Conservation (phyloP, 2,888 invertebrate genomes). For the Ischnus inquisitorius region DNA sequence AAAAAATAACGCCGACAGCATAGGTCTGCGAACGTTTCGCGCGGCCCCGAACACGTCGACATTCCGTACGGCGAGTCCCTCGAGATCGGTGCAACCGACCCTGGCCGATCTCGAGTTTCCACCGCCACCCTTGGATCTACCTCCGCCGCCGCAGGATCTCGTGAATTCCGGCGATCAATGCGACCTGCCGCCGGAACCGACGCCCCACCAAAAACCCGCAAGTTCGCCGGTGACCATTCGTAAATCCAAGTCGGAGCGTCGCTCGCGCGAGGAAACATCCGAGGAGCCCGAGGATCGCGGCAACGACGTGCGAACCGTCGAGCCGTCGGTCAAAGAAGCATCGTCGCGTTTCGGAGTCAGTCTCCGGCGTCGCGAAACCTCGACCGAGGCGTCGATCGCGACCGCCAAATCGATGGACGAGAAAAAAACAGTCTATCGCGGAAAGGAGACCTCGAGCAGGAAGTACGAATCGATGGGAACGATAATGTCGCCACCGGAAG, state of each 20-base stretch:
- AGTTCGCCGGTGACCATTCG: conserved; percentile 78
- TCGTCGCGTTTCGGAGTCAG: conserved; percentile 91
- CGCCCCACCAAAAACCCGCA: conserved; percentile 71
- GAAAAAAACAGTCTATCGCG: conserved; percentile 82
- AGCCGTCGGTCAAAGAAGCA: conserved; percentile 91
- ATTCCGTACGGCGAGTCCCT: conserved; percentile 89
- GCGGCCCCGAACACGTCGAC: conserved; percentile 80
- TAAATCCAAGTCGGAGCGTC: conserved; percentile 77
- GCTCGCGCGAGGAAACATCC: conserved; percentile 71
- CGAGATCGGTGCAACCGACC: conserved; percentile 90
- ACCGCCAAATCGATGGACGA: conserved; percentile 86
- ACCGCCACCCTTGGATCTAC: conserved; percentile 93
- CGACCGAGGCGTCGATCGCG: conserved; percentile 84
- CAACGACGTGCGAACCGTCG: conserved; percentile 88
- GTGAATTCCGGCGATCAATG: conserved; percentile 75
- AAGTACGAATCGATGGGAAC: conserved; percentile 84
- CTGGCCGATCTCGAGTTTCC: conserved; percentile 95
- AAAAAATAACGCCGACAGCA: conserved; percentile 84
- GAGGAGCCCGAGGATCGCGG: conserved; percentile 83
- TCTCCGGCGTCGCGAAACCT: conserved; percentile 89
- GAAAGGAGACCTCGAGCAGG: conserved; percentile 83
- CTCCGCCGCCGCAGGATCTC: conserved; percentile 88
- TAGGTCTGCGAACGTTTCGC: conserved; percentile 85
- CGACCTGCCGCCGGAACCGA: conserved; percentile 70
- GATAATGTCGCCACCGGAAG: conserved; percentile 86